Base-by-base conservation (phyloP, 2,888 invertebrate genomes). In the Aradus depressus region DNA sequence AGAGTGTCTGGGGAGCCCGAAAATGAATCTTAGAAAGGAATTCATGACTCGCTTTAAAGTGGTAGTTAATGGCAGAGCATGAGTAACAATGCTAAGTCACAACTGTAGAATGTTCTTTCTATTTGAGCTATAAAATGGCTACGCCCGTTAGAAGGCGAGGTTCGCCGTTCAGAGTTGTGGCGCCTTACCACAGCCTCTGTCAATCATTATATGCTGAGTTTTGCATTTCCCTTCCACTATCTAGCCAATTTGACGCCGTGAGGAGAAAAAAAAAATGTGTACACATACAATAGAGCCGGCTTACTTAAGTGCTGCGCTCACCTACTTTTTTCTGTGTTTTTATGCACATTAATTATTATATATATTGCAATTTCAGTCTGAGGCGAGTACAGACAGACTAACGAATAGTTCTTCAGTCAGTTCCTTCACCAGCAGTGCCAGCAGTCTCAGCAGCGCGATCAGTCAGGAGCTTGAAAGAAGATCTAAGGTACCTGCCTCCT, bases 391-490 rank as follows among this genome's bases (percentile, higher is more conserved):
- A 10, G 57, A 58, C 38, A 52, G 58, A 38, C 44, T 58, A 28
- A 57, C 57, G 31, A 59, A 59, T 43, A 58, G 59, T 38, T 60
- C 60, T 22, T 60, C 60, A 35, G 57, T 56, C 47, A 58, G 51
- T 54, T 60, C 54, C 21, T 58, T 59, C 42, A 58, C 59, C 28
- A 57, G 58, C 44, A 63, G 64, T 44, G 64, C 64, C 60, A 67
- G 74, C 59, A 76, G 76, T 64, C 70, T 83, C 47, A 76, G 78
- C 54, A 80, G 79, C 66, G 82, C 82, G 62, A 78, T 83, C 62
- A 76, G 75, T 56, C 75, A 79, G 66, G 83, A 83, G 66, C 71
- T 82, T 52, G 76, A 79, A 63, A 74, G 79, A 67, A 71, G 81
- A 65, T 75, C 75, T 57, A 78, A 80, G 72, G 81, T 81, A 64